Conservation (phyloP, 2,888 invertebrate species). For the Dicyrtomina minuta region DNA sequence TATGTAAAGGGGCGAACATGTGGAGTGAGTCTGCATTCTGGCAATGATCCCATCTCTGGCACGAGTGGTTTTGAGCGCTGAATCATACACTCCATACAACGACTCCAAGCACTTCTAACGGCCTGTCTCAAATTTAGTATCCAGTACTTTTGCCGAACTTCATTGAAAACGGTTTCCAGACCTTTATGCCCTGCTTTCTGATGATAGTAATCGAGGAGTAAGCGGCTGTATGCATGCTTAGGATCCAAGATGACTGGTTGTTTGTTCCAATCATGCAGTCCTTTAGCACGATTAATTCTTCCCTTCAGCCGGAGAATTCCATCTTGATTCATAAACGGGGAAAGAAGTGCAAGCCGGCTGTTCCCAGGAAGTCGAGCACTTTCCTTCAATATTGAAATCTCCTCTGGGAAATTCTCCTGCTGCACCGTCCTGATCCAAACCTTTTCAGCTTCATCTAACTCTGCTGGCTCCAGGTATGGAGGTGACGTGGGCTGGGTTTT, state of each 20-base stretch:
- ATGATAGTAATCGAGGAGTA: conserved; percentile 15
- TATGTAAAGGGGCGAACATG: conserved; percentile 9
- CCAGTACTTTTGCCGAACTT: conserved; percentile 23
- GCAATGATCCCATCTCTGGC: conserved; percentile 29
- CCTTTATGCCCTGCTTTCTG: conserved; percentile 19
- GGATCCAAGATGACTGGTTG: conserved; percentile 32
- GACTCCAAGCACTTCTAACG: not conserved
- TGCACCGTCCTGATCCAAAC: not conserved
- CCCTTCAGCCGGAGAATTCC: conserved; percentile 27
- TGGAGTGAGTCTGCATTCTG: conserved; percentile 5
- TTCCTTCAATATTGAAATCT: not conserved
- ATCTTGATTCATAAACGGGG: conserved; percentile 15
- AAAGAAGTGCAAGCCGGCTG: not conserved
- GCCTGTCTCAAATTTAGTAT: conserved; percentile 22
- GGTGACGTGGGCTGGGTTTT: too few relatives aligned
- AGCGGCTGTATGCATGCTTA: conserved; percentile 7
- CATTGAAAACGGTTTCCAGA: conserved; percentile 26
- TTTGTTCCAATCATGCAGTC: not conserved
- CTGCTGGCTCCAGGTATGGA: not conserved
- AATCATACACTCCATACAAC: conserved; percentile 11
- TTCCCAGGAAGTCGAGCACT: not conserved
- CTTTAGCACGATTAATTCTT: not conserved
- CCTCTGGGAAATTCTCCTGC: not conserved
- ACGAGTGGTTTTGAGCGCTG: conserved; percentile 2
- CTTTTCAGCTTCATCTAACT: not conserved